A percentile compares a stretch with the other conserved stretches of the same genome.
Evolutionary conservation across 2,797 vertebrate species (phyloP).

Genomic region (Microctenopoma steveboyesi): DNA sequence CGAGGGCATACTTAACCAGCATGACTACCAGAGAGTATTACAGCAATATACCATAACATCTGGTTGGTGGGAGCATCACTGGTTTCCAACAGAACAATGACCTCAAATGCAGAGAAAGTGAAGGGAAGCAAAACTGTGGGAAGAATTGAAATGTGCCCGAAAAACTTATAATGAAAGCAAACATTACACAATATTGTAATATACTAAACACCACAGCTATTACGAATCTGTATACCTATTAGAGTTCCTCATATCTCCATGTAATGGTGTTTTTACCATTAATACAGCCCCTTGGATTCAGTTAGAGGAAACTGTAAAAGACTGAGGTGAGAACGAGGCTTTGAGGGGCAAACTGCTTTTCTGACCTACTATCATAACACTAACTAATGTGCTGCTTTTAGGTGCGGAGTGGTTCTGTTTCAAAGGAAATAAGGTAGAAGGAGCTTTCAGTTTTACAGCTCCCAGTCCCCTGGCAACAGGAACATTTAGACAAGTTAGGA

Average conservation of each 20-base stretch:
- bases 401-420: conserved; percentile 10
- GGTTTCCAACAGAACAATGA: too few species aligned
- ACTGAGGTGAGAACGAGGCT: conserved; percentile 24
- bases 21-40: too few species aligned
- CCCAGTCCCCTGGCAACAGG: conserved; percentile 9
- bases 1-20: too few species aligned
- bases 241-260: conserved; percentile 4
- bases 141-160: too few species aligned
- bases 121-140: too few species aligned
- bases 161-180: conserved; percentile 4
- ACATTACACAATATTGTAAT: conserved; percentile 1
- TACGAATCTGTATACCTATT: conserved; percentile 7
- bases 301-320: conserved; percentile 23
- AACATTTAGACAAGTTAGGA: conserved; percentile 1
- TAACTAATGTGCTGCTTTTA: conserved; percentile 27
- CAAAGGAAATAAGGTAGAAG: background rate
- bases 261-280: conserved; percentile 27
- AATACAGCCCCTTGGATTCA: background rate
- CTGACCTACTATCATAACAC: conserved; percentile 27
- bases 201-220: conserved; percentile 9
- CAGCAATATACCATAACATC: too few species aligned
- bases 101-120: too few species aligned
- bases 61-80: too few species aligned
- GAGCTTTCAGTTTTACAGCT: background rate
- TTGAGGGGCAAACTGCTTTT: conserved; percentile 12